Evolutionary conservation across 2,113 vertebrate genomes (phyloP).

Genomic region (Catharus fuscescens): DNA sequence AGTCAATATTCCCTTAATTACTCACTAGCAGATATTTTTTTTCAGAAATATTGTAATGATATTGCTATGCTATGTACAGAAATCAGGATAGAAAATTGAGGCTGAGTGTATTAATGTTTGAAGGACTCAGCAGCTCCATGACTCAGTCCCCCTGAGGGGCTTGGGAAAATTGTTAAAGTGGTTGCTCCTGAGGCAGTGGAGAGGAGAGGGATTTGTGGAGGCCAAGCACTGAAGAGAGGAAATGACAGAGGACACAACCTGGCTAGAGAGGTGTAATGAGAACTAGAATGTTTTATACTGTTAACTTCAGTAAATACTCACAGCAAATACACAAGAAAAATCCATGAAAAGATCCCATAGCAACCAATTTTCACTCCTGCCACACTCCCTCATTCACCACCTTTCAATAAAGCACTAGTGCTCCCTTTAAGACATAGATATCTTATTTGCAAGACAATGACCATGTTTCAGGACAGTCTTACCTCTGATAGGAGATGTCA

Average conservation of each 20-base stretch:
- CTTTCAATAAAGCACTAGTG: background rate
- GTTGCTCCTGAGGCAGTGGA: background rate
- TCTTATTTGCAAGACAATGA: background rate
- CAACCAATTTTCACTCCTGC: background rate
- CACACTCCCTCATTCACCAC: background rate
- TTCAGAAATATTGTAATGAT: rapidly evolving
- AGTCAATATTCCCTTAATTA: background rate
- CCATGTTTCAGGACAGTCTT: background rate
- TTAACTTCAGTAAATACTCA: background rate
- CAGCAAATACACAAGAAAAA: background rate
- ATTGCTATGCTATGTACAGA: background rate
- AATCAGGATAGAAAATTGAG: background rate
- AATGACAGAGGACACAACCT: background rate
- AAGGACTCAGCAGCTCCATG: background rate
- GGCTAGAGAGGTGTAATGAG: background rate
- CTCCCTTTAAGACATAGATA: background rate
- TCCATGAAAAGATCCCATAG: background rate
- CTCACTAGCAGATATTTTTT: background rate
- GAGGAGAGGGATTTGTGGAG: background rate
- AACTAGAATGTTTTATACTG: background rate
- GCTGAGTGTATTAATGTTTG: background rate
- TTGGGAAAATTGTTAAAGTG: background rate
- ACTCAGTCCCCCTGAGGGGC: background rate
- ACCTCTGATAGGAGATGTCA: background rate
- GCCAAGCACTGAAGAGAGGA: background rate